Percentiles rank a stretch among this genome's conserved stretches.
phyloP scores from a whole-genome alignment of 2,113 vertebrate species.

The Dendrocopos noguchii region DNA sequence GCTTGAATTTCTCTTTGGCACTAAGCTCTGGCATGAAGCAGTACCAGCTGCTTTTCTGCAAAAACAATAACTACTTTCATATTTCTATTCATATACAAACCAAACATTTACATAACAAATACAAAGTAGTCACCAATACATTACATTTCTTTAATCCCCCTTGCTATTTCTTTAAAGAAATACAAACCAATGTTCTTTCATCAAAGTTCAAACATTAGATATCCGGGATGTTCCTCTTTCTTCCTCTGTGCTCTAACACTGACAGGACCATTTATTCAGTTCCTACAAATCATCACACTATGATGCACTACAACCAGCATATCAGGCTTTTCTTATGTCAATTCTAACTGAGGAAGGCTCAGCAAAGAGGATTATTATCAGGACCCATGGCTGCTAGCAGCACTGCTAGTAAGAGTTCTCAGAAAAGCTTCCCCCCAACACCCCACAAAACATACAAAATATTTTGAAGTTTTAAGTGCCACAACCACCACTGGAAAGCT shows the following conservation, averaged over 20 bases:
- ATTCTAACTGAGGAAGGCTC: not conserved
- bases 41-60: not conserved
- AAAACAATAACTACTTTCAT: not conserved
- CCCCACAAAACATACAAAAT: too few species aligned
- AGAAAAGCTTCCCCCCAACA: not conserved
- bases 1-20: not conserved
- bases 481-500: not conserved
- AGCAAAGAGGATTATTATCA: not conserved
- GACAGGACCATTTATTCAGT: not conserved
- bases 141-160: not conserved
- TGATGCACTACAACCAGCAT: not conserved
- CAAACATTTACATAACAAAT: conserved; percentile 16
- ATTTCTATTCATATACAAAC: not conserved
- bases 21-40: not conserved
- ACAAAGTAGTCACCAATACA: not conserved
- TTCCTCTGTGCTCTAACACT: fast-evolving
- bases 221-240: not conserved
- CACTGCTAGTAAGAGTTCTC: not conserved
- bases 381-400: not conserved
- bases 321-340: not conserved
- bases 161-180: not conserved
- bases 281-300: not conserved
- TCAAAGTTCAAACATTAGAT: not conserved
- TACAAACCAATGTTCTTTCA: not conserved
- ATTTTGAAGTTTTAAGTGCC: not conserved